Percentiles rank a stretch among this genome's conserved stretches.
These are phyloP conservation scores for Paramisgurnus dabryanus DNA, from an alignment of 2,113 vertebrate genomes.

Conservation along the genomic window DNA sequence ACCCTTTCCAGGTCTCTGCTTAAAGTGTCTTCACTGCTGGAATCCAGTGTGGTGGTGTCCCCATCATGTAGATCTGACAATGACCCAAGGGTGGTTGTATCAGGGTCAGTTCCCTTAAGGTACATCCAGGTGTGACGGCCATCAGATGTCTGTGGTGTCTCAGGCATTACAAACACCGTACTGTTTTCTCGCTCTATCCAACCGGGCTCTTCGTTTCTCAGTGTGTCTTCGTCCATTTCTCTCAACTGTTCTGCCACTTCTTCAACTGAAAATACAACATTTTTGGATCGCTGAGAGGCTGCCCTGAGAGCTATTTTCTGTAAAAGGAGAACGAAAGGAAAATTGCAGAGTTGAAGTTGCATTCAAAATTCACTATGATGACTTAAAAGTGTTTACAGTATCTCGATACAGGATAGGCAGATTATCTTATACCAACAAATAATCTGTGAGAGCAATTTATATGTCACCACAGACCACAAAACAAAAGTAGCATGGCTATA, in stretches of 20 bases:
- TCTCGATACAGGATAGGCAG: neutral
- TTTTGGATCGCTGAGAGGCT: constrained; percentile 43
- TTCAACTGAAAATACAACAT: constrained; percentile 64
- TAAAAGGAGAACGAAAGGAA: neutral
- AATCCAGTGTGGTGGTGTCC: constrained; percentile 81
- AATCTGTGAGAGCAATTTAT: neutral
- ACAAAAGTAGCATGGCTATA: too few relatives aligned
- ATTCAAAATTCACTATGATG: neutral
- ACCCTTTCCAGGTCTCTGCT: constrained; percentile 77
- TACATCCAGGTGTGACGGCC: constrained; percentile 71
- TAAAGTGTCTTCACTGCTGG: constrained; percentile 81
- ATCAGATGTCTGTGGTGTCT: constrained; percentile 41
- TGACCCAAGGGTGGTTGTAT: constrained; percentile 63
- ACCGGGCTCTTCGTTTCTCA: constrained; percentile 49
- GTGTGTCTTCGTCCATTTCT: constrained; percentile 40
- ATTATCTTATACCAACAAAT: neutral
- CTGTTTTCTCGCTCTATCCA: constrained; percentile 65
- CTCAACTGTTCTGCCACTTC: constrained; percentile 57
- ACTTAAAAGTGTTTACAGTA: too few relatives aligned
- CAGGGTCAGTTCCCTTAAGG: constrained; percentile 68
- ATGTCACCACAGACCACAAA: neutral
- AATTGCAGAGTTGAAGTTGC: neutral
- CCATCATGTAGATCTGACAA: constrained; percentile 71
- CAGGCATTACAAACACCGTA: constrained; percentile 75
- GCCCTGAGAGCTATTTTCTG: constrained; percentile 61